Conservation (phyloP, 2,888 invertebrate genomes). For the Drosophila antonietae region DNA sequence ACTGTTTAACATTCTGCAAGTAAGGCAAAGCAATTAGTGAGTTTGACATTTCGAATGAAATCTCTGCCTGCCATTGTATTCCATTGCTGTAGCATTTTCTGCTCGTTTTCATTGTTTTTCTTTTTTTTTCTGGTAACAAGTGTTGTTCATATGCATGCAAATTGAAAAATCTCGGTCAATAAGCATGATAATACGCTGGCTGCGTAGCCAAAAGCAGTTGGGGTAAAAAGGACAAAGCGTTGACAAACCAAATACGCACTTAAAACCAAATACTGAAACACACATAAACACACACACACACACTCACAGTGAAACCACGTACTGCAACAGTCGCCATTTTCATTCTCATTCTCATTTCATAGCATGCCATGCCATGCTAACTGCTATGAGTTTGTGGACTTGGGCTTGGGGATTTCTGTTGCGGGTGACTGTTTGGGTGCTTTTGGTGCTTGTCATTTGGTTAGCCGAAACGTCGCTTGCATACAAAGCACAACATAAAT, state of each 20-base stretch:
- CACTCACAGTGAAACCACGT: constrained; percentile 11
- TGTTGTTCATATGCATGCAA: constrained; percentile 47
- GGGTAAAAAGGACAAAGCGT: constrained; percentile 33
- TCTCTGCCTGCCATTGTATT: constrained; percentile 1
- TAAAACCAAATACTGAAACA: constrained; percentile 16
- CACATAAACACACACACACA: constrained; percentile 4
- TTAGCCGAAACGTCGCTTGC: constrained; percentile 44
- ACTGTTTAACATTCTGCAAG: not conserved
- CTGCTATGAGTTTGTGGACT: constrained; percentile 8
- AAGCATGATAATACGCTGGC: constrained; percentile 54
- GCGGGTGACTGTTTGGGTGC: not conserved
- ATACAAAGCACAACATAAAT: constrained; percentile 60
- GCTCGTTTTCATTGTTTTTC: constrained; percentile 9
- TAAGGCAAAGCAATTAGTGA: not conserved
- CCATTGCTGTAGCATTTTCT: not conserved
- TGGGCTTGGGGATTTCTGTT: not conserved
- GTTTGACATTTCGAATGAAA: not conserved
- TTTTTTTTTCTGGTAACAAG: constrained; percentile 26
- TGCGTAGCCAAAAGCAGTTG: constrained; percentile 5
- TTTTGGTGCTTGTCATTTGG: constrained; percentile 26
- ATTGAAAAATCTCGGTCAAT: constrained; percentile 69
- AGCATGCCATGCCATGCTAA: constrained; percentile 27
- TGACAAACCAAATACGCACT: constrained; percentile 46
- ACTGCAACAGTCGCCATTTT: constrained; percentile 43
- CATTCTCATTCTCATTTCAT: constrained; percentile 28